Percentiles rank a stretch among this genome's conserved stretches.
These are phyloP conservation scores for Sardina pilchardus DNA, from an alignment of 2,113 vertebrate genomes.

Conservation along the genomic window DNA sequence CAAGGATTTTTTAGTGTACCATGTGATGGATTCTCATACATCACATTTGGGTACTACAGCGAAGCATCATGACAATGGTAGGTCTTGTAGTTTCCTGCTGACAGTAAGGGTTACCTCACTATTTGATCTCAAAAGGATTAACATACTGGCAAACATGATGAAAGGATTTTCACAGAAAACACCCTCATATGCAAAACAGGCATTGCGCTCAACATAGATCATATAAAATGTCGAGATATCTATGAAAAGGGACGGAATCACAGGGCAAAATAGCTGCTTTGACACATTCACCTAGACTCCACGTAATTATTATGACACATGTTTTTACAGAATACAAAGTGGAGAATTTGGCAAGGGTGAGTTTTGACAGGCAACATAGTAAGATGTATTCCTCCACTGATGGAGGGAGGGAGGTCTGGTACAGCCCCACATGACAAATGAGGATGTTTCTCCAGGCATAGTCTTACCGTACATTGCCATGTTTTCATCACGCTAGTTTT, in stretches of 20 bases:
- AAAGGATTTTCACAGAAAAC: background rate
- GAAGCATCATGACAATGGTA: too few relatives aligned
- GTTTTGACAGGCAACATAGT: background rate
- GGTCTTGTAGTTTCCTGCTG: background rate
- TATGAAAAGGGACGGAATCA: background rate
- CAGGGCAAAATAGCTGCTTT: background rate
- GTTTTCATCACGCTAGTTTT: background rate
- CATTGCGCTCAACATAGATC: background rate
- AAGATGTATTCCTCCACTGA: background rate
- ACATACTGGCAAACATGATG: constrained; percentile 10
- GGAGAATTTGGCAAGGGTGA: background rate
- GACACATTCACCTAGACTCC: background rate
- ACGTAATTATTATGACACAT: background rate
- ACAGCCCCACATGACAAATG: background rate
- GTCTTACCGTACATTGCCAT: background rate
- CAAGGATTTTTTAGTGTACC: background rate
- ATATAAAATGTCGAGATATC: background rate
- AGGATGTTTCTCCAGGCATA: too few relatives aligned
- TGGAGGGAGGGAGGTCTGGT: background rate
- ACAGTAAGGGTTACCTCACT: background rate
- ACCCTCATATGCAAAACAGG: background rate
- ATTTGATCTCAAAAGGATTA: constrained; percentile 1
- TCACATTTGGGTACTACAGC: too few relatives aligned
- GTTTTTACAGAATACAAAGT: background rate
- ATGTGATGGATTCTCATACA: too few relatives aligned